Percentiles rank a stretch among this genome's conserved stretches.
phyloP scores from a whole-genome alignment of 64 coral and sea anemone species.

The Orbicella faveolata region DNA sequence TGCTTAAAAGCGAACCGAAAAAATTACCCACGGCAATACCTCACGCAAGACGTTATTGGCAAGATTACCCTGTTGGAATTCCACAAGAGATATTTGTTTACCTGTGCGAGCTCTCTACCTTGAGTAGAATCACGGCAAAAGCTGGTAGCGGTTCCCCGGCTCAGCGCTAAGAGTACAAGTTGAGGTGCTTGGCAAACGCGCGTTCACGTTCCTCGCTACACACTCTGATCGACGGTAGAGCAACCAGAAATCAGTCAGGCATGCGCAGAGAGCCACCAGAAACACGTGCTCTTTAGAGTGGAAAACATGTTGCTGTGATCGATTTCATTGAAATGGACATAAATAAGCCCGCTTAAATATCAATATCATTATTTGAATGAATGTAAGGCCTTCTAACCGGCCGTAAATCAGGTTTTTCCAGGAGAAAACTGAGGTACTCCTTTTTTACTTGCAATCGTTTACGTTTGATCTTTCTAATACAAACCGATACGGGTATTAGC shows the following conservation, averaged over 20 bases:
- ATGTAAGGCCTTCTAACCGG: background rate
- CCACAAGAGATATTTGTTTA: background rate
- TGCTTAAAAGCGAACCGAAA: background rate
- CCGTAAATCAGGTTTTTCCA: background rate
- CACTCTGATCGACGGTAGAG: background rate
- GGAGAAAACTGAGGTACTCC: background rate
- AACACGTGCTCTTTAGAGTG: constrained; percentile 27
- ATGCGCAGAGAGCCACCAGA: background rate
- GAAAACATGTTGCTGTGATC: constrained; percentile 14
- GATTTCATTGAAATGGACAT: constrained; percentile 18
- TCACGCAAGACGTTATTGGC: constrained; percentile 31
- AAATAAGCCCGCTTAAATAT: constrained; percentile 4
- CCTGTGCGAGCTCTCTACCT: constrained; percentile 21
- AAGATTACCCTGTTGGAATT: background rate
- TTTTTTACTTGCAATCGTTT: background rate
- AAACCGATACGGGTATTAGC: background rate
- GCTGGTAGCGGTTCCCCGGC: constrained; percentile 1
- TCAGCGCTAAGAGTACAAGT: background rate
- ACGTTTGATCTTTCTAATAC: background rate
- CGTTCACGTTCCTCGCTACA: background rate
- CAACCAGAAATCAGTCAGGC: background rate
- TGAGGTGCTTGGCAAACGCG: background rate
- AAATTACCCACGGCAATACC: background rate
- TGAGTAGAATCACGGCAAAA: constrained; percentile 19
- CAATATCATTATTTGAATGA: background rate